A percentile compares a stretch with the other conserved stretches of the same genome.
These are phyloP conservation scores for Anabas testudineus DNA, from an alignment of 2,797 vertebrate species.

Conservation along the genomic window DNA sequence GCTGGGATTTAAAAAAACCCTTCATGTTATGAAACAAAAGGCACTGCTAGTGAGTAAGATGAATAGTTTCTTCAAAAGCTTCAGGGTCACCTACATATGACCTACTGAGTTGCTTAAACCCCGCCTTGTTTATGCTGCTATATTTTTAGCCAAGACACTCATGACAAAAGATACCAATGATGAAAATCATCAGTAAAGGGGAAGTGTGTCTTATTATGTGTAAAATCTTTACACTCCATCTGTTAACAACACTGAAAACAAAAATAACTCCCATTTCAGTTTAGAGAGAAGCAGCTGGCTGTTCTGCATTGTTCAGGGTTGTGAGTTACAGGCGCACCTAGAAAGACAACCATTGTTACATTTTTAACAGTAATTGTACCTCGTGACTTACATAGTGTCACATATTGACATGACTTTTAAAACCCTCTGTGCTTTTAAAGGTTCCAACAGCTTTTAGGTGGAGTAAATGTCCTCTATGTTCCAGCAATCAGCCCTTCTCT, in stretches of 20 bases:
- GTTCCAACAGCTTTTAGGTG: neutral
- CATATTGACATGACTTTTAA: slow-evolving; percentile 32
- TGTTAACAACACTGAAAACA: slow-evolving; percentile 36
- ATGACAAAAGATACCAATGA: neutral
- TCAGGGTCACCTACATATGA: neutral
- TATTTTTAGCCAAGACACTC: neutral
- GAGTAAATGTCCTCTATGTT: slow-evolving; percentile 35
- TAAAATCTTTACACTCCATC: slow-evolving; percentile 29
- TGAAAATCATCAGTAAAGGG: slow-evolving; percentile 7
- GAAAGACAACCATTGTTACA: slow-evolving; percentile 25
- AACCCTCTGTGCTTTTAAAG: slow-evolving; percentile 17
- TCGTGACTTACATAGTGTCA: slow-evolving; percentile 30
- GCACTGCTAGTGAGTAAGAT: neutral
- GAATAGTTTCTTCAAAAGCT: neutral
- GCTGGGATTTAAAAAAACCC: slow-evolving; percentile 5
- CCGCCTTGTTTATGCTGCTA: neutral
- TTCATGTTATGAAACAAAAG: neutral
- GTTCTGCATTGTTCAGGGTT: slow-evolving; percentile 8
- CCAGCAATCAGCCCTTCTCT: slow-evolving; percentile 51
- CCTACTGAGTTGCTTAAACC: neutral
- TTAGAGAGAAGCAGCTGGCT: slow-evolving; percentile 1
- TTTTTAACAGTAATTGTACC: slow-evolving; percentile 32
- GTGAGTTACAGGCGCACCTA: slow-evolving; percentile 17
- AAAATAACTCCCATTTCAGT: slow-evolving; percentile 22
- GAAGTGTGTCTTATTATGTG: neutral